Base-by-base conservation (phyloP, 1,140 invertebrate species). In the Gerris buenoi region DNA sequence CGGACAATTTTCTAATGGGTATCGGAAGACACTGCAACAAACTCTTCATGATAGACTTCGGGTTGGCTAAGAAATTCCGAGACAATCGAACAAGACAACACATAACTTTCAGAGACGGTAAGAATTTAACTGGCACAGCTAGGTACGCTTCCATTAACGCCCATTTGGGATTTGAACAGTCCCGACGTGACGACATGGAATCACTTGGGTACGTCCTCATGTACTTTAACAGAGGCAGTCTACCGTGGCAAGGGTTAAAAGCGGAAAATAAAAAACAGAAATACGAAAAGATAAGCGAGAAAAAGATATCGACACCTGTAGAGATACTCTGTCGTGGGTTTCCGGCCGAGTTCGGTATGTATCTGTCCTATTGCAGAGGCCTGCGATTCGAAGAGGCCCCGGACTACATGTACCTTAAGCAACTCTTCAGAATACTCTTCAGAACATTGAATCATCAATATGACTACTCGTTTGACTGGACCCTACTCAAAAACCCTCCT, bases 381-480 rank as follows among this genome's bases (percentile, higher is more conserved):
- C 83, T 97, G 70, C 85, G 92, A 69, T 98, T 98, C 79, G 94
- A 97, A 76, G 95, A 97, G 78, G 86, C 88, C 65, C 95, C 95
- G 23, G 95, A 98, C 78, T 98, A 98, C 79, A 96, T 97, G 93
- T 97, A 97, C 82, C 85, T 97, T 67, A 86, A 95, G 76, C 95
- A 97, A 80, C 82, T 95, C 72, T 97, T 97, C 83, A 90, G 96
- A 74, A 99, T 98, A 77, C 84, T 99, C 74, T 99, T 99, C 85
- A 90, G 97, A 75, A 98, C 96, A 69, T 85, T 98, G 72, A 98
- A 98, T 80, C 95, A 98, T 80, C 94, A 97, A 79, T 98, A 98
- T 79, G 97, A 99, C 80, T 99, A 98, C 81, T 95, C 93, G 70
- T 99, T 98, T 81, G 97, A 99, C 79, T 99, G 97, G 97, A 99